These are phyloP conservation scores for Atractosteus spatula DNA, from an alignment of 2,113 vertebrate species.

Conservation along the genomic window DNA sequence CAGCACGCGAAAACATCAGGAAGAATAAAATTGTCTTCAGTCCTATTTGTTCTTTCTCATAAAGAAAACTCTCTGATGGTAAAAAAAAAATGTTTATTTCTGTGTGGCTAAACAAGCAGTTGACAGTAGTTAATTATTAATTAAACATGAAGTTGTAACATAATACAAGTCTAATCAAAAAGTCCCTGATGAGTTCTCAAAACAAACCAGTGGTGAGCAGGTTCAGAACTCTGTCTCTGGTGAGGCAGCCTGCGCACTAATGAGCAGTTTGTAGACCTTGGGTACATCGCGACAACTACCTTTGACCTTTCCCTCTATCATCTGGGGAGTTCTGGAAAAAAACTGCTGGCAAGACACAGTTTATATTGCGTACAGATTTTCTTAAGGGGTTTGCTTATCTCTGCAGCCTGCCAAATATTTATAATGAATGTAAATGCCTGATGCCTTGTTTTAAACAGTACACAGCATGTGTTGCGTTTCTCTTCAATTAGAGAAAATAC, in stretches of 20 bases:
- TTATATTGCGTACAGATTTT: conserved; percentile 1
- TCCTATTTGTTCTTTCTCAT: too few relatives aligned
- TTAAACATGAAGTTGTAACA: conserved; percentile 62
- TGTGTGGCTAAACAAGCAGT: conserved; percentile 58
- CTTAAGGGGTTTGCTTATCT: conserved; percentile 5
- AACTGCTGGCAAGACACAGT: conserved; percentile 8
- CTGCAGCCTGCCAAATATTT: conserved; percentile 20
- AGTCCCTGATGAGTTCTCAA: conserved; percentile 55
- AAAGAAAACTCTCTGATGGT: too few relatives aligned
- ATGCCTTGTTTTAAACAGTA: too few relatives aligned
- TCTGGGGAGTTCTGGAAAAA: conserved; percentile 53
- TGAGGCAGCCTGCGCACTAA: conserved; percentile 62
- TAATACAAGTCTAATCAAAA: conserved; percentile 32
- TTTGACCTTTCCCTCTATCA: conserved; percentile 53
- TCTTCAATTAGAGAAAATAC: too few relatives aligned
- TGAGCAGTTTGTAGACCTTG: conserved; percentile 71
- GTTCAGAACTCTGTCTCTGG: conserved; percentile 51
- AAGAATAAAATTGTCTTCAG: too few relatives aligned
- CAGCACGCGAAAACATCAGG: too few relatives aligned
- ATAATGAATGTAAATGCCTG: background rate
- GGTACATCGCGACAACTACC: conserved; percentile 67
- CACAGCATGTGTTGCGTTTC: too few relatives aligned
- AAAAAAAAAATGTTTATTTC: conserved; percentile 7
- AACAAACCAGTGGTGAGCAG: conserved; percentile 63
- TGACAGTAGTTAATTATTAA: conserved; percentile 72